Evolutionary conservation across 2,113 vertebrate genomes (phyloP).

Genomic region (Agapornis roseicollis): DNA sequence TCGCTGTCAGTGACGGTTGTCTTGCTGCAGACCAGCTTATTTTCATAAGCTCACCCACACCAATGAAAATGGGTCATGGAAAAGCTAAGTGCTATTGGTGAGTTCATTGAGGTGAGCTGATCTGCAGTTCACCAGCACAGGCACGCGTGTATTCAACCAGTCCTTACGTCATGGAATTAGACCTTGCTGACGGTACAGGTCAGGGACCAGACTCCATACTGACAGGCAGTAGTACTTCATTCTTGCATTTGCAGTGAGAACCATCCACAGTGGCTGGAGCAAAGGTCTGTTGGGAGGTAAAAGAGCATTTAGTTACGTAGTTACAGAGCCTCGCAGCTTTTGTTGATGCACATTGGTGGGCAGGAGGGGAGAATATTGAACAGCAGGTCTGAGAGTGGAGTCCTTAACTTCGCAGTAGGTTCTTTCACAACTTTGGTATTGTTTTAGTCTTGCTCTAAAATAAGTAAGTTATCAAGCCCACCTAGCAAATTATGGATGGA

Average conservation of each 20-base stretch:
- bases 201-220: not conserved
- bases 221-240: not conserved
- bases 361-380: not conserved
- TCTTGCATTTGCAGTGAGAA: not conserved
- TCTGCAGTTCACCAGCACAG: not conserved
- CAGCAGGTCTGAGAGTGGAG: not conserved
- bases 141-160: accelerated
- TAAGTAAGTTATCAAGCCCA: not conserved
- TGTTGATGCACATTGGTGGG: not conserved
- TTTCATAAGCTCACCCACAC: not conserved
- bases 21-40: not conserved
- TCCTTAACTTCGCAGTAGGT: not conserved
- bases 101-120: not conserved
- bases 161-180: not conserved
- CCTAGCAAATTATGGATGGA: not conserved
- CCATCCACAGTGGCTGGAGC: not conserved
- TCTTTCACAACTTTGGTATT: not conserved
- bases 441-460: not conserved
- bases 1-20: not conserved
- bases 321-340: not conserved
- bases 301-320: not conserved
- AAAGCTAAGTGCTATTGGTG: not conserved
- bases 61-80: accelerated
- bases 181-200: not conserved
- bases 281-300: not conserved